Conservation (phyloP, 2,113 vertebrate species). For the Macroglossus sobrinus region DNA sequence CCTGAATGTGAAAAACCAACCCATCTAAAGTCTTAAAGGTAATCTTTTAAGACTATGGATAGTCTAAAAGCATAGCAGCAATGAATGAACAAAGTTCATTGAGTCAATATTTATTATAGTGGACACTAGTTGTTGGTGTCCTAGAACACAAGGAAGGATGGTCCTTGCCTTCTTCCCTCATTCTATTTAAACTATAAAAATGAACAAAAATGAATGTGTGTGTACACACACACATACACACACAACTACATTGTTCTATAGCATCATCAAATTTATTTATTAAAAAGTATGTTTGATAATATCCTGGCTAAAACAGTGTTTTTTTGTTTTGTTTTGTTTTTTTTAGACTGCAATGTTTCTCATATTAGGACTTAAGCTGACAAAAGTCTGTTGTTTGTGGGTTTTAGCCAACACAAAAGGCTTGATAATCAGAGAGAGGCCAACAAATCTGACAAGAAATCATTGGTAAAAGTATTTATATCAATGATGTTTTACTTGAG, state of each 20-base stretch:
- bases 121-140: background rate
- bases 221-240: background rate
- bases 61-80: constrained; percentile 63
- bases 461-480: background rate
- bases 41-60: background rate
- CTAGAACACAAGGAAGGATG: background rate
- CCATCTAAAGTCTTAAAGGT: background rate
- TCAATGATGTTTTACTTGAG: background rate
- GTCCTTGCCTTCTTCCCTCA: background rate
- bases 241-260: background rate
- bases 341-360: background rate
- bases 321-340: background rate
- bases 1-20: constrained; percentile 74
- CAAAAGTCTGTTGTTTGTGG: background rate
- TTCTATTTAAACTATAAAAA: background rate
- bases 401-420: background rate
- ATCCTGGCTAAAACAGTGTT: background rate
- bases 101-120: constrained; percentile 39
- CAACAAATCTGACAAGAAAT: background rate
- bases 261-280: background rate
- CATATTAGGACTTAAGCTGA: background rate
- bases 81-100: constrained; percentile 56
- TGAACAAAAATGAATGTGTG: background rate
- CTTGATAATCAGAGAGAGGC: background rate
- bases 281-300: background rate